Base-by-base conservation (phyloP, 1,140 invertebrate species). In the Maconellicoccus hirsutus region DNA sequence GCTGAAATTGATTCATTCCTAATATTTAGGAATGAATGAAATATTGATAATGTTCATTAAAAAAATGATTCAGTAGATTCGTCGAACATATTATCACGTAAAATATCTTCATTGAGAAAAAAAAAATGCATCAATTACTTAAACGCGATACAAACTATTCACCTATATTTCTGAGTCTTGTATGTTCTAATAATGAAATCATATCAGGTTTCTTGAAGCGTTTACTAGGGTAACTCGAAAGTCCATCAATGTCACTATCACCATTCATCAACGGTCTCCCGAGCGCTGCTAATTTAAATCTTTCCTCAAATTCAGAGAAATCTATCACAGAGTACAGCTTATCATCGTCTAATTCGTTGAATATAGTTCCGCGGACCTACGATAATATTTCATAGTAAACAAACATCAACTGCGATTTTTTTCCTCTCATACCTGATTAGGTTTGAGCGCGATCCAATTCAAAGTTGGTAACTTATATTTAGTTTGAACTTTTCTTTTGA, bases 381-480 rank as follows among this genome's bases (percentile, higher is more conserved):
- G 23, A 21, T 33, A 29, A 63, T 6, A 33, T 33, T 33, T 33
- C 12, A 6, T 33, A 33, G 38, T 70, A 72, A 59, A 27, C 71
- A 69, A 19, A 74, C 52, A 74, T 42, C 26, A 66, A 10, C 25
- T 66, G 10, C 19, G 4, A 26, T 14, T 66, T 25, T 25, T 66
- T 66, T 66, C 16, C 14, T 2, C 7, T 23, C 25, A 66, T 70
- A 88, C 86, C 85, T 99, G 96, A 79, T 98, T 96, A 0, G 97
- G 96, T 80, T 98, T 98, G 27, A 99, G 82, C 6, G 96, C 93
- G 72, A 97, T 89, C 97, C 97, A 99, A 80, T 99, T 99, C 1
- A 99, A 81, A 33, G 96, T 96, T 1, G 97, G 97, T 74, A 99
- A 81, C 80, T 98, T 97, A 80, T 97, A 96, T 79, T 98, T 98